Evolutionary conservation across 2,888 invertebrate species (phyloP).

Genomic region (Drosophila paracracens): DNA sequence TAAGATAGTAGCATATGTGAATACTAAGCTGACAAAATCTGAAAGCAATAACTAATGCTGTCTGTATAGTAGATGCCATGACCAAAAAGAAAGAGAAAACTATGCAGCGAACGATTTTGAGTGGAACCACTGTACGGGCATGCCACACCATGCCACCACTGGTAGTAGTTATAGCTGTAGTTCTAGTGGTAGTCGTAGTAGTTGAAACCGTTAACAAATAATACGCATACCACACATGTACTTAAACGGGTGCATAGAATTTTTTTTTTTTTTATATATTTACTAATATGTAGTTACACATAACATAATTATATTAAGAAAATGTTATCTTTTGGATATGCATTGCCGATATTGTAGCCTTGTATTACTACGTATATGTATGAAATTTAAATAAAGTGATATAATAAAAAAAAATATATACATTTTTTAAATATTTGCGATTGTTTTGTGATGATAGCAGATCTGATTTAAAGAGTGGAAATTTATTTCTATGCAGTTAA

Average conservation of each 20-base stretch:
- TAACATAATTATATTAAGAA: constrained; percentile 32
- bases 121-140: constrained; percentile 6
- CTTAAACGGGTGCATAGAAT: constrained; percentile 36
- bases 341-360: constrained; percentile 52
- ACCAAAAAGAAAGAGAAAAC: constrained; percentile 33
- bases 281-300: constrained; percentile 7
- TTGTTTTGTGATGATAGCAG: neutral
- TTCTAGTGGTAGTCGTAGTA: constrained; percentile 1
- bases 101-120: constrained; percentile 3
- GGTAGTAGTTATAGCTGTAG: neutral
- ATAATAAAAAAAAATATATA: constrained; percentile 4
- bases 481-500: neutral
- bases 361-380: constrained; percentile 39
- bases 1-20: constrained; percentile 36
- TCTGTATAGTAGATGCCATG: constrained; percentile 28
- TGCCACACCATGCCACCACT: neutral
- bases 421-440: neutral
- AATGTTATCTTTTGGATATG: constrained; percentile 48
- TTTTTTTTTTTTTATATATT: constrained; percentile 13
- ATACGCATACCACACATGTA: constrained; percentile 34
- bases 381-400: constrained; percentile 63
- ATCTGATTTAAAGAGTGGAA: neutral
- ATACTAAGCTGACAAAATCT: constrained; percentile 8
- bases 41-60: constrained; percentile 48
- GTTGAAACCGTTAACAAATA: constrained; percentile 10